Conservation (phyloP, 2,113 vertebrate genomes). For the Beaufortia kweichowensis region DNA sequence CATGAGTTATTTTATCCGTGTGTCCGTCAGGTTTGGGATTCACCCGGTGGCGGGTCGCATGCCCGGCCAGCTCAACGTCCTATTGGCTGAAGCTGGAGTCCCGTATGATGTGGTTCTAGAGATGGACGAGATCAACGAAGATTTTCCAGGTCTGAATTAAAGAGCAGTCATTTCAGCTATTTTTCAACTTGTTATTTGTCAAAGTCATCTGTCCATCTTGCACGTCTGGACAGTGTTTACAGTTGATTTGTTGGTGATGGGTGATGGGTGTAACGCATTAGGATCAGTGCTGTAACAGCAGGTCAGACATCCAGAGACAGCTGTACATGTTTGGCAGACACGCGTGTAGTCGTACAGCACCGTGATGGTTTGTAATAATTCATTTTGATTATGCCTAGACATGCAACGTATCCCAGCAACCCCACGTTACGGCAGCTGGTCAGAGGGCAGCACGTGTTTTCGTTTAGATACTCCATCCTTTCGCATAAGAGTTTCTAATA, state of each 20-base stretch:
- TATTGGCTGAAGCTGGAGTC: constrained; percentile 93
- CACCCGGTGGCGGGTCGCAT: constrained; percentile 95
- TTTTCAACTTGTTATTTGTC: no score
- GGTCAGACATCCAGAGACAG: neutral
- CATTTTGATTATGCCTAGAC: constrained; percentile 56
- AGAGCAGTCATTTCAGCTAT: no score
- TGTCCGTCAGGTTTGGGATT: constrained; percentile 85
- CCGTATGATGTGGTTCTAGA: constrained; percentile 97
- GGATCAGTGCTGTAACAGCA: neutral
- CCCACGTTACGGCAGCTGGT: constrained; percentile 55
- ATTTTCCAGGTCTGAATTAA: constrained; percentile 83
- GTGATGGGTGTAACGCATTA: no score
- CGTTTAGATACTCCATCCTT: constrained; percentile 64
- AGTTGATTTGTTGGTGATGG: no score
- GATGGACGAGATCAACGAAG: constrained; percentile 97
- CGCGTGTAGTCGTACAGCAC: constrained; percentile 37
- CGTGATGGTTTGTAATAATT: constrained; percentile 50
- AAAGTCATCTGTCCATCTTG: neutral
- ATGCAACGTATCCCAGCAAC: constrained; percentile 45
- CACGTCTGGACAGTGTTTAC: no score
- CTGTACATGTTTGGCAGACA: neutral
- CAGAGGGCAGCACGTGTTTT: constrained; percentile 70
- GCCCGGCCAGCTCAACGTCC: constrained; percentile 94
- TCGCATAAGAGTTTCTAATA: constrained; percentile 6
- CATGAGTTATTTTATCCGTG: neutral